A percentile compares a stretch with the other conserved stretches of the same genome.
Conservation (phyloP, 2,113 vertebrate species). For the Kryptolebias marmoratus region DNA sequence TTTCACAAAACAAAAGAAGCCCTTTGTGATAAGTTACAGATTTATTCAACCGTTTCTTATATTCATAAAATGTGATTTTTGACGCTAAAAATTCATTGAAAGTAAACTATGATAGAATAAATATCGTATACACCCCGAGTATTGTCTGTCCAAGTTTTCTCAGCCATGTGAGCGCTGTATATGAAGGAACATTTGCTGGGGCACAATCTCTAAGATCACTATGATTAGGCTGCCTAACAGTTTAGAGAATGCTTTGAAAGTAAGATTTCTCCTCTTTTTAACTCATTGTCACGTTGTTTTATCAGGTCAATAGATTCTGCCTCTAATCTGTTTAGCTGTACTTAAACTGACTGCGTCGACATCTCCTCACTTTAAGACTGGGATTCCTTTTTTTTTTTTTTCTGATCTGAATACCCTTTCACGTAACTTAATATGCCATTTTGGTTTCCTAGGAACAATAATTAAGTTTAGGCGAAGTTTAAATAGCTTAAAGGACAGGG, state of each 20-base stretch:
- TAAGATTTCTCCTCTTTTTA: slow-evolving; percentile 83
- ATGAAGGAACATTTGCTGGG: slow-evolving; percentile 78
- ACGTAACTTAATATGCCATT: slow-evolving; percentile 97
- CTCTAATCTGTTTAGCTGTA: slow-evolving; percentile 97
- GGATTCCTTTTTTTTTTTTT: slow-evolving; percentile 85
- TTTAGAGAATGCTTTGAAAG: slow-evolving; percentile 87
- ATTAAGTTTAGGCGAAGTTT: slow-evolving; percentile 99
- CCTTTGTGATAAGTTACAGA: too few species aligned
- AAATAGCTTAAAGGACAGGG: slow-evolving; percentile 96
- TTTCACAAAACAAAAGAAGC: background rate
- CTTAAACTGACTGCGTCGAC: slow-evolving; percentile 93
- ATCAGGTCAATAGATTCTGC: slow-evolving; percentile 82
- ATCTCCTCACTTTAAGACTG: slow-evolving; percentile 89
- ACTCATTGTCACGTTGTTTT: slow-evolving; percentile 87
- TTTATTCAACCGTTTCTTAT: background rate
- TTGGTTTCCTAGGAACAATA: slow-evolving; percentile 98
- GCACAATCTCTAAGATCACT: slow-evolving; percentile 81
- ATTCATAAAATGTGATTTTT: slow-evolving; percentile 5
- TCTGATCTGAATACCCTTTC: slow-evolving; percentile 88
- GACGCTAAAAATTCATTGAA: background rate
- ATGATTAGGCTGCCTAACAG: slow-evolving; percentile 86
- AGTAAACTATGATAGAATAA: slow-evolving; percentile 30
- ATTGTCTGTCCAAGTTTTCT: slow-evolving; percentile 44
- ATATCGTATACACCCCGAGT: slow-evolving; percentile 13
- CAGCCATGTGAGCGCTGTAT: slow-evolving; percentile 74